Evolutionary conservation across 2,797 vertebrate genomes (phyloP), one percentile per base, ranked within the genome.

Genomic region (Thripadectes ignobilis): DNA sequence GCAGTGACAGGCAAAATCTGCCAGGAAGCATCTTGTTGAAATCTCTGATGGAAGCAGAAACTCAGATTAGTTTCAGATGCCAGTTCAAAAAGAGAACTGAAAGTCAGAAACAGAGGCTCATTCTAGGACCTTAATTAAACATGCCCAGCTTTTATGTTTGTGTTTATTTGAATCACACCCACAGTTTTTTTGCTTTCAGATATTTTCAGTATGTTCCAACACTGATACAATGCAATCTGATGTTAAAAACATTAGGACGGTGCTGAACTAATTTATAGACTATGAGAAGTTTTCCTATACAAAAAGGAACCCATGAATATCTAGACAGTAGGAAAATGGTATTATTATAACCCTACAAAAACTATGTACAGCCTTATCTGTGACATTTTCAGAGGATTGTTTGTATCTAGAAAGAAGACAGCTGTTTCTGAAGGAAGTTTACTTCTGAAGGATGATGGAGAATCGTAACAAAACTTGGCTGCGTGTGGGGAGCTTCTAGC

Each of bases 381-480:
- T 57, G 36, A 73, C 23, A 57, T 38, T 91, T 93, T 86, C 68
- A 24, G 74, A 77, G 27, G 45, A 51, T 59, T 86, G 15, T 69
- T 92, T 77, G 48, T 27, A 32, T 72, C 81, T 91, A 61, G 84
- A 95, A 83, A 89, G 78, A 67, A 92, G 68, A 52, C 7, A 23
- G 58, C 57, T 95, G 65, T 85, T 96, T 92, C 76, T 95, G 76
- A 92, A 95, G 66, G 65, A 93, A 80, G 22, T 76, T 89, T 87
- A 71, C 57, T 85, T 93, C 34, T 59, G 81, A 93, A 71, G 36
- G 59, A 9, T 89, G 79, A 58, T 85, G 39, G 57, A 63, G 63
- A 77, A 74, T 80, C 4, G 0, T 78, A 79, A 74, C n/a, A 36
- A 54, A 85, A 83, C 55, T 74, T 77, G 66, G 55, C 71, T 95